Evolutionary conservation across 2,113 vertebrate genomes (phyloP), one percentile per base, ranked within the genome.

Genomic region (Jacana jacana): DNA sequence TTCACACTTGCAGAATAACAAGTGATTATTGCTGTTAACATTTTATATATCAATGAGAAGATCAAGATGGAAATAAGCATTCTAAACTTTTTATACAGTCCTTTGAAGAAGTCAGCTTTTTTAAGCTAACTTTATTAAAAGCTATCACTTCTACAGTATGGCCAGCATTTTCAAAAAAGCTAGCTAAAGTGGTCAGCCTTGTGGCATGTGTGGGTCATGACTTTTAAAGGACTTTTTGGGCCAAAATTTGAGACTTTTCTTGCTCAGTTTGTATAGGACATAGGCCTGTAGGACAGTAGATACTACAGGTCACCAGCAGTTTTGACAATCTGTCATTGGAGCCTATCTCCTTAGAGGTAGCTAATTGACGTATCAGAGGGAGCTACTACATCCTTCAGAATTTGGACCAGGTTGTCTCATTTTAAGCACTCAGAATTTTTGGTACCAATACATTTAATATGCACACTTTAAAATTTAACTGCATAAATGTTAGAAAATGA

Each of bases 1-100:
- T 96, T 95, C 61, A 91, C 39, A 58, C 93, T 95, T 90, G 70
- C 52, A 89, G 83, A 97, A 96, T 88, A 97, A 90, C 49, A 95
- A 97, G 37, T 78, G 73, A 88, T 95, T 93, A 89, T 94, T 84
- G 70, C 35, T 95, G 52, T 82, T 96, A 97, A 91, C 46, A 73
- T 89, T 96, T 89, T 88, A 58, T 93, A 37, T 93, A 91, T 95
- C 64, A 70, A 8, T 93, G 93, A 92, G 60, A 58, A 55, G 44
- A 96, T 93, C 86, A 93, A 65, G 92, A 93, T 75, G 55, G 75
- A 97, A 95, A 63, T 65, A 76, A 78, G 61, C 63, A 65, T 54
- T 81, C 37, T 72, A 54, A 10, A 44, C 30, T 75, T 71, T 89
- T 76, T 77, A 72, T 52, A 28, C 16, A 13, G 68, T 78, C 15